Conservation (phyloP, 2,113 vertebrate species). For the Gobius niger region DNA sequence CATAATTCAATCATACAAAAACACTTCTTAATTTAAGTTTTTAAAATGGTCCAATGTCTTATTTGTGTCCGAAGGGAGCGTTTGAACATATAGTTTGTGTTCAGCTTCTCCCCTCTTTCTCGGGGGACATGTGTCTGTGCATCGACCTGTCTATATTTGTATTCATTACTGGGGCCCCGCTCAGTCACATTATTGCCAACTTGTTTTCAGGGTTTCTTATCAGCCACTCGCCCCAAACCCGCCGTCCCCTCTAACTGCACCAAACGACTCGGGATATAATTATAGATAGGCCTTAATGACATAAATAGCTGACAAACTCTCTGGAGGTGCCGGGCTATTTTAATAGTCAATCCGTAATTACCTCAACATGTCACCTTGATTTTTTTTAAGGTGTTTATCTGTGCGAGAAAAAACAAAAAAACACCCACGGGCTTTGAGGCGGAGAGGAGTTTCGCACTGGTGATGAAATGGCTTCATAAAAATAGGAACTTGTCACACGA, state of each 20-base stretch:
- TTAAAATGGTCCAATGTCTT: too few relatives aligned
- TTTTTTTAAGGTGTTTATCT: slow-evolving; percentile 19
- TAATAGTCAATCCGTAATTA: slow-evolving; percentile 11
- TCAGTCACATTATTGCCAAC: slow-evolving; percentile 27
- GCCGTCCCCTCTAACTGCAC: slow-evolving; percentile 23
- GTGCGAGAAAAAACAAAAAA: neutral
- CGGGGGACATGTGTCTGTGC: neutral
- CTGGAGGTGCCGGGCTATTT: neutral
- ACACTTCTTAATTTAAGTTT: too few relatives aligned
- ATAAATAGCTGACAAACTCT: slow-evolving; percentile 15
- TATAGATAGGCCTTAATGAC: slow-evolving; percentile 50
- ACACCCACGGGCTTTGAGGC: slow-evolving; percentile 22
- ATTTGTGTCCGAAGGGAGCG: too few relatives aligned
- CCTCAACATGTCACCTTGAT: slow-evolving; percentile 38
- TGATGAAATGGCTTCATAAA: slow-evolving; percentile 21
- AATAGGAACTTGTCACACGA: slow-evolving; percentile 3
- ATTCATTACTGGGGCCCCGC: neutral
- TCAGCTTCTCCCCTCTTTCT: neutral
- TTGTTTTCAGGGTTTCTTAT: slow-evolving; percentile 35
- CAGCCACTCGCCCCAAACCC: slow-evolving; percentile 12
- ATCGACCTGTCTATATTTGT: neutral
- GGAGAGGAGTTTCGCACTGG: neutral
- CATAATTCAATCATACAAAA: too few relatives aligned
- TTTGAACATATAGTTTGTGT: too few relatives aligned
- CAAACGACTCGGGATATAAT: slow-evolving; percentile 56